These are phyloP conservation scores for Drosophila novamexicana DNA, from an alignment of 1,140 invertebrate species.

Conservation along the genomic window DNA sequence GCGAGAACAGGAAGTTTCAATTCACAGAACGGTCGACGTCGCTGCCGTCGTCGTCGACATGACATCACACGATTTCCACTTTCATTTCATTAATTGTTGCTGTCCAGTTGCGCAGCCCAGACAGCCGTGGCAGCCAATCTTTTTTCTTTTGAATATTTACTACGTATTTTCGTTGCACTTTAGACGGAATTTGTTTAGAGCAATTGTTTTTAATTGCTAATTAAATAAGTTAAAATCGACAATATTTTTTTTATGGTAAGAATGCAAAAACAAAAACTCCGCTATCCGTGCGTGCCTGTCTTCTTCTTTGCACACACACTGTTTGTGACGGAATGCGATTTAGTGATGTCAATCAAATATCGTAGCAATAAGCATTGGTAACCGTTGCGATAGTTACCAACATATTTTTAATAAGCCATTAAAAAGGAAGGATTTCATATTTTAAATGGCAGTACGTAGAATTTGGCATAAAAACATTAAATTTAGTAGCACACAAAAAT, in stretches of 20 bases:
- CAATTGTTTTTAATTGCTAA: slow-evolving; percentile 33
- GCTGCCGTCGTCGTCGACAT: slow-evolving; percentile 58
- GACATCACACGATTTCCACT: slow-evolving; percentile 81
- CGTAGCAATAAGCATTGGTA: not conserved
- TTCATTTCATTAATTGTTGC: slow-evolving; percentile 54
- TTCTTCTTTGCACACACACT: slow-evolving; percentile 56
- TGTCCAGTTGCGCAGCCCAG: slow-evolving; percentile 29
- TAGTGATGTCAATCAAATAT: slow-evolving; percentile 25
- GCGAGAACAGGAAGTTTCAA: slow-evolving; percentile 71
- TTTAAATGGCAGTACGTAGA: not conserved
- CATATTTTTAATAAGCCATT: not conserved
- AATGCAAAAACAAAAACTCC: slow-evolving; percentile 57
- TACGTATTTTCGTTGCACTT: slow-evolving; percentile 59
- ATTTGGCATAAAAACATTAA: not conserved
- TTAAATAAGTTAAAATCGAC: slow-evolving; percentile 40
- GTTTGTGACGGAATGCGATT: slow-evolving; percentile 65
- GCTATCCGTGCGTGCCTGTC: slow-evolving; percentile 42
- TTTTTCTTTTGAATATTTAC: slow-evolving; percentile 19
- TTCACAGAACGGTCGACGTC: slow-evolving; percentile 65
- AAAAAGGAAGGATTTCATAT: not conserved
- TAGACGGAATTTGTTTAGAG: slow-evolving; percentile 51
- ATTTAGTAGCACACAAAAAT: not conserved
- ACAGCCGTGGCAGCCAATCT: slow-evolving; percentile 10
- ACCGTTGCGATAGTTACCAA: slow-evolving; percentile 8
- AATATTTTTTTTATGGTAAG: slow-evolving; percentile 30